Conservation (phyloP, 23 tunicate species). For the Ascidia mentula region DNA sequence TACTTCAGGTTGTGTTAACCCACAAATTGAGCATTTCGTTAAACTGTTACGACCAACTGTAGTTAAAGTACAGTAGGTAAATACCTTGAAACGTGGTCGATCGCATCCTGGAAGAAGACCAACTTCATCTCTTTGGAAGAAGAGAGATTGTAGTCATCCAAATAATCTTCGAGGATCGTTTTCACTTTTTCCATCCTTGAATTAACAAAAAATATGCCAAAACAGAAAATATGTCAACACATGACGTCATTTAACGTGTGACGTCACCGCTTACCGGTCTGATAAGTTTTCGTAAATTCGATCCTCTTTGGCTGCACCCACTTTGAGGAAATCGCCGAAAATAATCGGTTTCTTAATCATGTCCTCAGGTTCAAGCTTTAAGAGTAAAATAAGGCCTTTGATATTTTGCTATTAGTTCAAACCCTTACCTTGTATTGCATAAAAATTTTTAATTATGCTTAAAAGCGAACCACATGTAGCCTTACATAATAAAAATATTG, state of each 20-base stretch:
- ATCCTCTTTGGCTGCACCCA: slow-evolving; percentile 81
- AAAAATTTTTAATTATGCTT: no score
- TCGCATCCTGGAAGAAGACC: slow-evolving; percentile 98
- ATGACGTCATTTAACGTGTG: background rate
- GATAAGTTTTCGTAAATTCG: slow-evolving; percentile 85
- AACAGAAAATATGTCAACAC: background rate
- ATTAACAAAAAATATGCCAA: background rate
- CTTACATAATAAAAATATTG: no score
- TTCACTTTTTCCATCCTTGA: slow-evolving; percentile 82
- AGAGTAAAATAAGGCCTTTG: no score
- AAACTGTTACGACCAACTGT: no score
- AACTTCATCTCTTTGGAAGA: slow-evolving; percentile 97
- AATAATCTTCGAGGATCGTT: slow-evolving; percentile 84
- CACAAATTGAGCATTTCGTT: no score
- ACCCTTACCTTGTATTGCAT: no score
- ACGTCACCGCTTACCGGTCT: slow-evolving; percentile 45
- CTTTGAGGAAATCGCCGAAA: slow-evolving; percentile 94
- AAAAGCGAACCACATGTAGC: no score
- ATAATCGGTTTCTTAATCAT: slow-evolving; percentile 86
- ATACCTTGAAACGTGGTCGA: slow-evolving; percentile 93
- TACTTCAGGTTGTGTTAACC: no score
- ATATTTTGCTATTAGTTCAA: no score
- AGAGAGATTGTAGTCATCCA: slow-evolving; percentile 89
- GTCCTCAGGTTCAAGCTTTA: slow-evolving; percentile 78
- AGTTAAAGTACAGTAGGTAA: no score